Conservation (phyloP, 2,888 invertebrate genomes). For the Girardia tigrina region DNA sequence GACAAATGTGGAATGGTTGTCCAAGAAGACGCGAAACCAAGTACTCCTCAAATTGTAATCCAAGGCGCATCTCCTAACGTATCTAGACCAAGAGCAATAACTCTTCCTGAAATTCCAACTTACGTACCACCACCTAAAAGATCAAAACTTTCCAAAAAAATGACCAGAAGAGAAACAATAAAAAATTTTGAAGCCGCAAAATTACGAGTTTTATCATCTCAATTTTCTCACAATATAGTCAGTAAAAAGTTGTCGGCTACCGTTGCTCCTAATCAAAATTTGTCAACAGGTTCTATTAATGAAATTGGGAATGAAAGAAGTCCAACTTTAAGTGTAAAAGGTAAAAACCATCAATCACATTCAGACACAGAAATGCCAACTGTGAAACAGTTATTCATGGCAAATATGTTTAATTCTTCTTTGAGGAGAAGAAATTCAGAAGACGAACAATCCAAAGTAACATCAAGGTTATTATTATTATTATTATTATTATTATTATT, state of each 20-base stretch:
- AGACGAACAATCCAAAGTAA: too few species aligned
- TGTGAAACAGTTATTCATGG: neutral
- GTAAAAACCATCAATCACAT: neutral
- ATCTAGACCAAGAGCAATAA: neutral
- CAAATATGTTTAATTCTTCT: neutral
- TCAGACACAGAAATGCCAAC: neutral
- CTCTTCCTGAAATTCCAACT: conserved; percentile 27
- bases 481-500: too few species aligned
- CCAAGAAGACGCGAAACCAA: conserved; percentile 25
- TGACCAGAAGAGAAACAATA: conserved; percentile 32
- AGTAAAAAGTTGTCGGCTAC: neutral
- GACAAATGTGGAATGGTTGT: conserved; percentile 32
- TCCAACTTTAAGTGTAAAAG: neutral
- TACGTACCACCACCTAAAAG: neutral
- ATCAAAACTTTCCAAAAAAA: neutral
- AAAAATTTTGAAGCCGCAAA: conserved; percentile 36
- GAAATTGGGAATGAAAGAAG: neutral
- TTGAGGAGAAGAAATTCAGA: neutral
- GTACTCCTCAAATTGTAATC: neutral
- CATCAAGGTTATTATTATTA: too few species aligned
- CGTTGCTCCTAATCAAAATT: neutral
- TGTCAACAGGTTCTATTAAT: neutral
- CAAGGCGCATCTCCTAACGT: neutral
- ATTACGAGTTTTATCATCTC: conserved; percentile 32
- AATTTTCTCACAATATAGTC: conserved; percentile 29